Evolutionary conservation across 2,888 invertebrate species (phyloP).

Genomic region (Polyommatus icarus): DNA sequence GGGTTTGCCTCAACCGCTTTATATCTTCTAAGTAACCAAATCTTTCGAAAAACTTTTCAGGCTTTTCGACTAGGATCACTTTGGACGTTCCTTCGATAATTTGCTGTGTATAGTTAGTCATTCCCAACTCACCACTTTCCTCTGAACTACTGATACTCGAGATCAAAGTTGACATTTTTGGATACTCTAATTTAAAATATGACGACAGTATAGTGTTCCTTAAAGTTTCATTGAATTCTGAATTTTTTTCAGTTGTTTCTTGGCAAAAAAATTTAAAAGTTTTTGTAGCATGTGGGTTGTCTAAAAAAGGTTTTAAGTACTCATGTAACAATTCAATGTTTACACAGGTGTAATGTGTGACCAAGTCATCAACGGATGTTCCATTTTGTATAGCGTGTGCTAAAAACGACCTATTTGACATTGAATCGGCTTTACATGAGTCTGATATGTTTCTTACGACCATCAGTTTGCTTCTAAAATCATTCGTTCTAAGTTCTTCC

Average conservation of each 20-base stretch:
- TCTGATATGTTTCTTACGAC: conserved; percentile 23
- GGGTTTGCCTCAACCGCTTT: not conserved
- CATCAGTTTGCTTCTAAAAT: conserved; percentile 18
- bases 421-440: not conserved
- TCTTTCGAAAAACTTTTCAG: conserved; percentile 16
- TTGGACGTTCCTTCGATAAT: conserved; percentile 29
- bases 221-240: not conserved
- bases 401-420: not conserved
- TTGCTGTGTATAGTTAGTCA: conserved; percentile 9
- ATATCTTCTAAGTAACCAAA: conserved; percentile 29
- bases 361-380: not conserved
- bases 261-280: not conserved
- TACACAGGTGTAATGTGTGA: not conserved
- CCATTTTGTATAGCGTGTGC: not conserved
- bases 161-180: not conserved
- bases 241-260: not conserved
- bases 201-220: not conserved
- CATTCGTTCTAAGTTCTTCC: conserved; percentile 4
- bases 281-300: not conserved
- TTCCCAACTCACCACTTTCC: not conserved
- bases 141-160: not conserved
- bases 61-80: conserved; percentile 23
- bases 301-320: not conserved
- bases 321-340: not conserved
- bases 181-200: conserved; percentile 9